Evolutionary conservation across 1,140 invertebrate genomes (phyloP).

Genomic region (Drosophila willistoni): DNA sequence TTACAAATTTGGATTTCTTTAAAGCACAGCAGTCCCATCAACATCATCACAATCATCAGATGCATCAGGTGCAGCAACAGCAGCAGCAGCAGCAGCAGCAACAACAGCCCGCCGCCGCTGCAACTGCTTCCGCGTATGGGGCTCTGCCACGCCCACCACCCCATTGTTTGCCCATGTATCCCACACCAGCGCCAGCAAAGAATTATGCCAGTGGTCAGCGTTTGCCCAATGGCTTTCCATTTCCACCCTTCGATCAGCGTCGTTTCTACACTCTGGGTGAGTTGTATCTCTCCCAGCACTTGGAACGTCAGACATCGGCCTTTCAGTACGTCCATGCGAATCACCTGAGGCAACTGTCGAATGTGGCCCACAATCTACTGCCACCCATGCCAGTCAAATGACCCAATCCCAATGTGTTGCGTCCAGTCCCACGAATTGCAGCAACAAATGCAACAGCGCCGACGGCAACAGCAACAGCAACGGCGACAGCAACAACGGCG

Average conservation of each 20-base stretch:
- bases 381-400: conserved; percentile 80
- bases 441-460: conserved; percentile 33
- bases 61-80: conserved; percentile 25
- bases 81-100: conserved; percentile 15
- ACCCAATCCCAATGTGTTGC: conserved; percentile 74
- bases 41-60: conserved; percentile 34
- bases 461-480: conserved; percentile 28
- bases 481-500: conserved; percentile 16
- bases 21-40: conserved; percentile 54
- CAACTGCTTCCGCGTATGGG: conserved; percentile 26
- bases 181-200: conserved; percentile 38
- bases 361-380: conserved; percentile 61
- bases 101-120: not conserved
- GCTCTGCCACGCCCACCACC: conserved; percentile 55
- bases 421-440: conserved; percentile 78
- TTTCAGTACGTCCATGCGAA: conserved; percentile 81
- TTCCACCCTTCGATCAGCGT: conserved; percentile 71
- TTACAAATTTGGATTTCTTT: conserved; percentile 71
- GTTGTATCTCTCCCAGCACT: conserved; percentile 76
- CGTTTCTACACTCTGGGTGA: conserved; percentile 76
- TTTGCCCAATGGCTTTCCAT: conserved; percentile 61
- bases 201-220: conserved; percentile 47
- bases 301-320: conserved; percentile 73
- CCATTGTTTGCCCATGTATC: conserved; percentile 46
- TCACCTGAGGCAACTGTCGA: conserved; percentile 71